Conservation (phyloP, 2,888 invertebrate genomes). For the Cantharis nigra region DNA sequence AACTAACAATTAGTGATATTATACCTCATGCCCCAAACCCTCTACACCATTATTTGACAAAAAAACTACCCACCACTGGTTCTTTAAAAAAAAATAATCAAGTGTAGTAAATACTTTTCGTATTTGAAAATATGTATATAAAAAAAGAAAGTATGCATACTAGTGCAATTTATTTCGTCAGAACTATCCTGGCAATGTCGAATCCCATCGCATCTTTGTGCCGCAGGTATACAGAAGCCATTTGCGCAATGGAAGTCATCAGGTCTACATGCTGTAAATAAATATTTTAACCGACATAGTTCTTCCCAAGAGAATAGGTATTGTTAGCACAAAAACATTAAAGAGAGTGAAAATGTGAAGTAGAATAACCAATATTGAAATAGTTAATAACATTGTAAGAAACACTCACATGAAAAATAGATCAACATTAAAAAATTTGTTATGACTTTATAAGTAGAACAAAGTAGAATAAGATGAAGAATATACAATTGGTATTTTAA, state of each 20-base stretch:
- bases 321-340: slow-evolving; percentile 13
- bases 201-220: slow-evolving; percentile 58
- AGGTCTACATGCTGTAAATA: slow-evolving; percentile 44
- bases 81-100: background rate
- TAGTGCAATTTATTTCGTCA: slow-evolving; percentile 57
- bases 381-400: slow-evolving; percentile 11
- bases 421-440: background rate
- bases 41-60: background rate
- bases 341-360: slow-evolving; percentile 8
- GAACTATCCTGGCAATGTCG: slow-evolving; percentile 63
- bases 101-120: background rate
- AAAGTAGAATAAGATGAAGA: slow-evolving; percentile 17
- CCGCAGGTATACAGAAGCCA: slow-evolving; percentile 51
- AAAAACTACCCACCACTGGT: background rate
- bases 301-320: background rate
- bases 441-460: background rate
- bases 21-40: background rate
- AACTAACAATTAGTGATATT: background rate
- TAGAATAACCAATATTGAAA: slow-evolving; percentile 3
- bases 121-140: background rate
- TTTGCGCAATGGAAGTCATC: slow-evolving; percentile 55
- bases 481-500: background rate
- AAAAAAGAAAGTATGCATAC: slow-evolving; percentile 28
- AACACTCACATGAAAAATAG: background rate
- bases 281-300: slow-evolving; percentile 19